Evolutionary conservation across 2,113 vertebrate species (phyloP).

Genomic region (Calyptommatus sinebrachiatus): DNA sequence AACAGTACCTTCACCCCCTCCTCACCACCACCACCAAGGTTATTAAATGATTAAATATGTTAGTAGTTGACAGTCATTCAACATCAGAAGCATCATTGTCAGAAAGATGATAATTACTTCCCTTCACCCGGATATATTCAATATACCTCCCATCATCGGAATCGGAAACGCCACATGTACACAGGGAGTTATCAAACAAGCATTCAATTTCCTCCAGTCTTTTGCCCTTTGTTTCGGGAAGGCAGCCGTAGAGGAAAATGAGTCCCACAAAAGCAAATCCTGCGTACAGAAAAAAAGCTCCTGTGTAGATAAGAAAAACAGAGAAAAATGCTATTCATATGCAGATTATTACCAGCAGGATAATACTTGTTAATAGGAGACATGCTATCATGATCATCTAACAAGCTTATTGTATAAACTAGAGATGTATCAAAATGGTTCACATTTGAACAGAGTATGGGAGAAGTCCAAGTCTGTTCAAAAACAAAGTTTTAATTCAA

Average conservation of each 20-base stretch:
- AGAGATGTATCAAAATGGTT: no score
- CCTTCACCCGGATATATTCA: slow-evolving; percentile 98
- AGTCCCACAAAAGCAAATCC: slow-evolving; percentile 85
- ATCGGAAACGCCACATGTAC: slow-evolving; percentile 89
- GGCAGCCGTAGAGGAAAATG: slow-evolving; percentile 89
- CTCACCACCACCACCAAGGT: slow-evolving; percentile 54
- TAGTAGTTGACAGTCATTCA: slow-evolving; percentile 77
- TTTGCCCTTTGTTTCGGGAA: slow-evolving; percentile 95
- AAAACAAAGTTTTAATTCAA: no score
- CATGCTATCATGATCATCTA: background rate
- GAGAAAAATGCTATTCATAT: background rate
- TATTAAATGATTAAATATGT: slow-evolving; percentile 67
- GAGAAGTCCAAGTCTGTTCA: no score
- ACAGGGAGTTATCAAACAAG: slow-evolving; percentile 90
- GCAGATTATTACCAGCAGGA: background rate
- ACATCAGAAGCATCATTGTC: slow-evolving; percentile 98
- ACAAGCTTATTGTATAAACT: background rate
- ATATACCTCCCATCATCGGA: slow-evolving; percentile 94
- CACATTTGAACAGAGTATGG: no score
- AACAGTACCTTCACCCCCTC: slow-evolving; percentile 51
- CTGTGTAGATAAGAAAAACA: slow-evolving; percentile 65
- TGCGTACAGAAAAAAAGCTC: slow-evolving; percentile 96
- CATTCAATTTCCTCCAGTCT: slow-evolving; percentile 95
- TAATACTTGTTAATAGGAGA: background rate
- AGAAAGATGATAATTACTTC: slow-evolving; percentile 97